Evolutionary conservation across 2,797 vertebrate species (phyloP).

Genomic region (Sebastes melanostomus): DNA sequence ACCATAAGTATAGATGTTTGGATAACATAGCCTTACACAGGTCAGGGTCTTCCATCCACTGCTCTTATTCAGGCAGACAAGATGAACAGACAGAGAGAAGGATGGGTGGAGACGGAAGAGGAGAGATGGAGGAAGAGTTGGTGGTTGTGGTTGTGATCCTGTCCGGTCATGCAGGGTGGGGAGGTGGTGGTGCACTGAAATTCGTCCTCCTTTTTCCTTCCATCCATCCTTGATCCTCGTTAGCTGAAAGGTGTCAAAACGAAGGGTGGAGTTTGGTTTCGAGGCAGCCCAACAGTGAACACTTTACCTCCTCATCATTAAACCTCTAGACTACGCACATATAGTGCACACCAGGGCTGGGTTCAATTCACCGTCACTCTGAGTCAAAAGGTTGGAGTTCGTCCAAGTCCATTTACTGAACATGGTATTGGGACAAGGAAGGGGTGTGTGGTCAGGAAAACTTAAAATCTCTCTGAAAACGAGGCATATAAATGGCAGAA

Average conservation of each 20-base stretch:
- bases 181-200: conserved; percentile 78
- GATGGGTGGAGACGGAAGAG: conserved; percentile 67
- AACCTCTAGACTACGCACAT: conserved; percentile 68
- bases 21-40: conserved; percentile 83
- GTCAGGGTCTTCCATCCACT: conserved; percentile 77
- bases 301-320: conserved; percentile 47
- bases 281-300: conserved; percentile 89
- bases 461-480: background rate
- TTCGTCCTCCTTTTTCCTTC: conserved; percentile 88
- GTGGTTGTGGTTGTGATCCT: conserved; percentile 81
- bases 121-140: conserved; percentile 64
- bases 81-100: conserved; percentile 84
- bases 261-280: conserved; percentile 99
- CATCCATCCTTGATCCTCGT: conserved; percentile 89
- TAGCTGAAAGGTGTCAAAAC: conserved; percentile 99
- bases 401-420: background rate
- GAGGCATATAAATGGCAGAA: background rate
- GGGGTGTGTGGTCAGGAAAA: background rate
- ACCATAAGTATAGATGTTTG: conserved; percentile 92
- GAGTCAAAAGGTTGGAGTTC: conserved; percentile 1
- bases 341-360: conserved; percentile 58
- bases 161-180: conserved; percentile 81
- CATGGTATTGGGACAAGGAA: background rate
- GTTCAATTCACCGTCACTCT: conserved; percentile 57
- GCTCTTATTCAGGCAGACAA: conserved; percentile 83